Evolutionary conservation across 2,113 vertebrate genomes (phyloP).

Genomic region (Glareola pratincola): DNA sequence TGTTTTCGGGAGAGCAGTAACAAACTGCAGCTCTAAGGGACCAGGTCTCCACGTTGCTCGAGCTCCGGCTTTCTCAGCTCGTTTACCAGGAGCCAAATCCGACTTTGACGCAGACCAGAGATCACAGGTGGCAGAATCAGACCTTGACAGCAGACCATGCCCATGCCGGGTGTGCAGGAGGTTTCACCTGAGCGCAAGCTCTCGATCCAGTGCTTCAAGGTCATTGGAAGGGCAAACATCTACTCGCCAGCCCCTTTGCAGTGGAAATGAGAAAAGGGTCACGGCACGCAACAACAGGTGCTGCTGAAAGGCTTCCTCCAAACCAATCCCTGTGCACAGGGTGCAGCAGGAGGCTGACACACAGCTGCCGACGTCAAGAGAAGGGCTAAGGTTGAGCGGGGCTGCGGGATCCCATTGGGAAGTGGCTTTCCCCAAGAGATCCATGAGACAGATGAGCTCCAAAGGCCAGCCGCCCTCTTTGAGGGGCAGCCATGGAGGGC

Average conservation of each 20-base stretch:
- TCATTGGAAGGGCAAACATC: not conserved
- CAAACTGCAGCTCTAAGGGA: not conserved
- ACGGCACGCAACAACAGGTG: not conserved
- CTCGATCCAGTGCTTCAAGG: not conserved
- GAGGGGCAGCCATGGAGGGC: not conserved
- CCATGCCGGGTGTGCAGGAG: not conserved
- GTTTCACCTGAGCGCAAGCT: not conserved
- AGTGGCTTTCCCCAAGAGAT: not conserved
- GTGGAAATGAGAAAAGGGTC: not conserved
- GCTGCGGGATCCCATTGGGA: accelerated
- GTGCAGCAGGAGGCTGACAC: not conserved
- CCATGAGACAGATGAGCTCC: not conserved
- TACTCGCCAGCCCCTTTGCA: not conserved
- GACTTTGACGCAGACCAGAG: not conserved
- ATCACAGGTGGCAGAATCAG: not conserved
- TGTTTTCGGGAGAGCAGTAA: not conserved
- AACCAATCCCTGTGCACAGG: not conserved
- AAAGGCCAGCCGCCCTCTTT: not conserved
- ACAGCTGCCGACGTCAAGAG: not conserved
- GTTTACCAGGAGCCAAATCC: not conserved
- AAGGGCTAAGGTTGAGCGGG: not conserved
- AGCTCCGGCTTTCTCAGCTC: not conserved
- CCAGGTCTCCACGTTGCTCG: not conserved
- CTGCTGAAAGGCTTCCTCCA: not conserved
- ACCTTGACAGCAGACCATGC: not conserved